Evolutionary conservation across 1,140 invertebrate genomes (phyloP), one percentile per base, ranked within the genome.

Genomic region (Choristoneura fumiferana): DNA sequence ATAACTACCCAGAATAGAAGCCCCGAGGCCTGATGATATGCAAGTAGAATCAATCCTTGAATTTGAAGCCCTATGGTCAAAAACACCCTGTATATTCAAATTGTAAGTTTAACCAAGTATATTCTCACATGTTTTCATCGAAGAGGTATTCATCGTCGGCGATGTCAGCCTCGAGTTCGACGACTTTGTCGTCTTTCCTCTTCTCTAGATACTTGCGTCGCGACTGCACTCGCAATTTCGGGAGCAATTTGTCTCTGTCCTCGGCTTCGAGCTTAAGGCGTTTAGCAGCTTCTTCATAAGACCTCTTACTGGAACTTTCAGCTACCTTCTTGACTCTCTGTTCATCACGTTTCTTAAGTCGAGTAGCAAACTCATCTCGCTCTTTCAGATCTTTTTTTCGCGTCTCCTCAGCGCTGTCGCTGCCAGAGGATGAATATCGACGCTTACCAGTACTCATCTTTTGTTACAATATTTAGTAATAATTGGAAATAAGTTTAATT

Each of bases 101-200:
- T n/a, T n/a, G n/a, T n/a, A n/a, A n/a, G n/a, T n/a, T n/a, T n/a
- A n/a, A 13, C 8, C 3, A 62, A 52, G 62, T 60, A 91, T n/a
- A n/a, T n/a, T n/a, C 93, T 92, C 92, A 97, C 94, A 95, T 91
- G 76, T 94, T 92, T 61, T 97, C 95, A 22, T 95, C 94, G 89
- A 99, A 99, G 0, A 99, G 90, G 85, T 96, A 98, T 88, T 99
- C 97, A 91, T 99, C 98, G 87, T 99, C 98, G n/a, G 93, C 81
- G 55, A 99, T 96, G 78, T 98, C 97, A 14, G 93, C 95, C 90
- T 99, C 98, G 35, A 99, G 89, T 84, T 99, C 98, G n/a, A 94
- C 92, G 36, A 99, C 92, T 91, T 99, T 99, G 74, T 99, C 98
- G 55, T 96, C 95, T 90, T 99, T 98, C 54, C 98, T 91, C 87